phyloP scores from a whole-genome alignment of 2,113 vertebrate species.

The Siniperca chuatsi region DNA sequence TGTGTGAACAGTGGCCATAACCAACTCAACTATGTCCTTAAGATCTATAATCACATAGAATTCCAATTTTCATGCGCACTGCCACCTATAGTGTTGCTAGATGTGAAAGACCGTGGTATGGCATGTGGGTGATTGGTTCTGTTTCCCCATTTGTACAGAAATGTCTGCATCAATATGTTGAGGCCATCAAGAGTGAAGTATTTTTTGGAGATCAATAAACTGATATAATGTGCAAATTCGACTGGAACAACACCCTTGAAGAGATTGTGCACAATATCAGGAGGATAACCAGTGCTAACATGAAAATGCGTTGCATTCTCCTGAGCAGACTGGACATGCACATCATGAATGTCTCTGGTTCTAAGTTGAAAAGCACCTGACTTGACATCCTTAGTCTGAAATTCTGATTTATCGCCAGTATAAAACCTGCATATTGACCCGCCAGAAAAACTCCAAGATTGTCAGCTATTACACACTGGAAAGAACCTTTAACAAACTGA shows the following conservation, averaged over 20 bases:
- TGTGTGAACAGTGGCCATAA: too few species aligned
- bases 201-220: conserved; percentile 22
- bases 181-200: background rate
- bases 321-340: background rate
- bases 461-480: background rate
- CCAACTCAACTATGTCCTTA: too few species aligned
- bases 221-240: conserved; percentile 37
- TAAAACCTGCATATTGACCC: too few species aligned
- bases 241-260: conserved; percentile 31
- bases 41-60: too few species aligned
- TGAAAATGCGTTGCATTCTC: conserved; percentile 38
- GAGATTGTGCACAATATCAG: conserved; percentile 38
- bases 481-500: too few species aligned
- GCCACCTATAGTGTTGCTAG: too few species aligned
- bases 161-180: background rate
- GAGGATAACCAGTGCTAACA: conserved; percentile 45
- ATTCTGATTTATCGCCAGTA: background rate
- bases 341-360: conserved; percentile 4
- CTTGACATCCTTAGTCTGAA: conserved; percentile 18
- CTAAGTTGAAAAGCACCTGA: conserved; percentile 12
- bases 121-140: too few species aligned
- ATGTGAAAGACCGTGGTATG: too few species aligned
- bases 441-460: conserved; percentile 5
- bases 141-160: too few species aligned
- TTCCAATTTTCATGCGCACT: too few species aligned